A percentile compares a stretch with the other conserved stretches of the same genome.
Evolutionary conservation across 2,888 invertebrate genomes (phyloP).

Genomic region (Ptilodon capucinus): DNA sequence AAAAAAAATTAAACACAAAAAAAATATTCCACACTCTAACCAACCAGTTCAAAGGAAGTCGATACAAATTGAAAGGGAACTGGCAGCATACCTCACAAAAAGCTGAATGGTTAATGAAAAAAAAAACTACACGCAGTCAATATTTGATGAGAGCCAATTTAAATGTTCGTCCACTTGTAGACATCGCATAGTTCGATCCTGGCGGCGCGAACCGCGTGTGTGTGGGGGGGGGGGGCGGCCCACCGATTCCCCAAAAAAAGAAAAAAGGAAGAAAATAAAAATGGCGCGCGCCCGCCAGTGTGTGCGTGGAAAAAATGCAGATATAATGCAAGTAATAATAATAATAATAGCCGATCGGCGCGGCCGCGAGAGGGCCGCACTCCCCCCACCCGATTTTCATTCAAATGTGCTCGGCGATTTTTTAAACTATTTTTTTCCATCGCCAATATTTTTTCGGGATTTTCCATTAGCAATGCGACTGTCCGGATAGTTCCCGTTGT

Average conservation of each 20-base stretch:
- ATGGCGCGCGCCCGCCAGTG: conserved; percentile 65
- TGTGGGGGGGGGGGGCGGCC: conserved; percentile 59
- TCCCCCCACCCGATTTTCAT: conserved; percentile 79
- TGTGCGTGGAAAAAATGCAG: conserved; percentile 80
- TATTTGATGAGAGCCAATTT: conserved; percentile 83
- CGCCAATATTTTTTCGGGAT: conserved; percentile 77
- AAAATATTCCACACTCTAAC: conserved; percentile 16
- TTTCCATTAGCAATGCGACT: conserved; percentile 76
- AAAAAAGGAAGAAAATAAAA: conserved; percentile 76
- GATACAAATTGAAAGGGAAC: conserved; percentile 62
- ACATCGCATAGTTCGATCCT: conserved; percentile 77
- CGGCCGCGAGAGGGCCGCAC: conserved; percentile 56
- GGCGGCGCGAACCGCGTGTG: conserved; percentile 45
- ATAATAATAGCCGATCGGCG: conserved; percentile 80
- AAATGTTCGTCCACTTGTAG: conserved; percentile 82
- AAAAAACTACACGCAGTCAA: conserved; percentile 80
- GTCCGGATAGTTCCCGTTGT: conserved; percentile 61
- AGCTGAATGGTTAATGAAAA: conserved; percentile 75
- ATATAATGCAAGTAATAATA: conserved; percentile 82
- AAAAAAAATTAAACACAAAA: conserved; percentile 14
- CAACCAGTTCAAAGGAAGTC: conserved; percentile 53
- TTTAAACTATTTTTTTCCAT: conserved; percentile 67
- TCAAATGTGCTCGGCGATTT: conserved; percentile 77
- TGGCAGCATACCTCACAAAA: conserved; percentile 60
- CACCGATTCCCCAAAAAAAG: conserved; percentile 70